Base-by-base conservation (phyloP, 2,888 invertebrate species). In the Idaea dimidiata region DNA sequence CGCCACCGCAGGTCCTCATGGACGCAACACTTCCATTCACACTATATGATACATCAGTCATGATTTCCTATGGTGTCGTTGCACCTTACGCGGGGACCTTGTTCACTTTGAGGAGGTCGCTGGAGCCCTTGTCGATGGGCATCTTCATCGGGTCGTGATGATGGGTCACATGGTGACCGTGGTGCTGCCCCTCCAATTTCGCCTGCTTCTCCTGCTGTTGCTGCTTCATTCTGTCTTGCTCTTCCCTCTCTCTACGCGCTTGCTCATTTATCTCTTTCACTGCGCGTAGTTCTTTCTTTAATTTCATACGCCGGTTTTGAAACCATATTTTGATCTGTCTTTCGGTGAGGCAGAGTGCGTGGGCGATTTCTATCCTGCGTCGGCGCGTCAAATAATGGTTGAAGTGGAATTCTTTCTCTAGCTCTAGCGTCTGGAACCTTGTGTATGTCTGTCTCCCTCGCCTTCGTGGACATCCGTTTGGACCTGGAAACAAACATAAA, bases 331-430 rank as follows among this genome's bases (percentile, higher is more conserved):
- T 98, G 84, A 98, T 99, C 94, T 99, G 99, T 81, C 99, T 94
- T 93, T 99, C 99, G 77, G 98, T 98, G 79, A 99, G 95, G 89
- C 98, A 98, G 66, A 99, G 95, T 63, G 98, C 97, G 90, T 99
- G 98, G 58, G 99, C 98, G 78, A 99, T 99, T 93, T 99, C 99
- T 93, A 99, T 98, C 93, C 99, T 95, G 89, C 99, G 96, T 87
- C 99, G 95, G 85, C 99, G 95, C 78, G 99, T 99, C 89, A 99
- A 94, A 92, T 99, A 99, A 86, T 98, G 98, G 93, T 99, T 99
- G 94, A 98, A 98, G 87, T 99, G 98, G 93, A 99, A 99, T 94
- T 99, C 99, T 93, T 99, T 99, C 91, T 99, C 99, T 91, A 99
- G 94, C 88, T 99, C 99, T 92, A 99, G 94, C 24, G 99, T 99